Base-by-base conservation (phyloP, 2,888 invertebrate genomes). In the Latrodectus elegans region DNA sequence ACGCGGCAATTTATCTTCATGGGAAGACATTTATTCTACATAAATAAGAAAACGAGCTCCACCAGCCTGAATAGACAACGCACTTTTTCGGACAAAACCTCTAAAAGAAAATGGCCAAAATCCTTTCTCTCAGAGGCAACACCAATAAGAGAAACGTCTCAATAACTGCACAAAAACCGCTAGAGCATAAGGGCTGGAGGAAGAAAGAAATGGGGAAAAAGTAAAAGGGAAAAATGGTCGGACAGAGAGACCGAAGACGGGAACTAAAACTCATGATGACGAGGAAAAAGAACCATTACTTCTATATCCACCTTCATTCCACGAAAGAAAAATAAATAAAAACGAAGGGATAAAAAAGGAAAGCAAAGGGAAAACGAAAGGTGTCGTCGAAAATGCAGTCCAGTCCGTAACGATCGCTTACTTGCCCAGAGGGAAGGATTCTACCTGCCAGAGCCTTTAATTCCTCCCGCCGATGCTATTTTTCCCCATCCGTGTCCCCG, bases 371-470 rank as follows among this genome's bases (percentile, higher is more conserved):
- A 83, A 38, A 53, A 73, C 78, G 64, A 72, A 53, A 84, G 84
- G 84, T 84, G 84, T 84, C 84, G 84, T 84, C 77, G 84, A 71
- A 78, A 78, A 84, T 84, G 84, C 84, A 84, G 84, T 84, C 84
- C 84, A 65, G 77, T 78, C 78, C 71, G 84, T 84, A 84, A 84
- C 84, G 84, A 84, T 84, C 84, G 84, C 77, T 84, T 84, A 84
- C 84, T 78, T 76, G 72, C 77, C 84, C 84, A 65, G n/a, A 26
- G 84, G 84, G 84, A 84, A 71, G 84, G 84, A 84, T 84, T 84
- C 78, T 84, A 84, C 84, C 84, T 84, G 84, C 84, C 84, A 78
- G 84, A 73, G 77, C 84, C 84, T 84, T 84, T 84, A 84, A 84
- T 84, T 84, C 84, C 67, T 26, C n/a, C n/a, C 51, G 55, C 84